Evolutionary conservation across 1,140 invertebrate species (phyloP).

Genomic region (Nasonia giraulti): DNA sequence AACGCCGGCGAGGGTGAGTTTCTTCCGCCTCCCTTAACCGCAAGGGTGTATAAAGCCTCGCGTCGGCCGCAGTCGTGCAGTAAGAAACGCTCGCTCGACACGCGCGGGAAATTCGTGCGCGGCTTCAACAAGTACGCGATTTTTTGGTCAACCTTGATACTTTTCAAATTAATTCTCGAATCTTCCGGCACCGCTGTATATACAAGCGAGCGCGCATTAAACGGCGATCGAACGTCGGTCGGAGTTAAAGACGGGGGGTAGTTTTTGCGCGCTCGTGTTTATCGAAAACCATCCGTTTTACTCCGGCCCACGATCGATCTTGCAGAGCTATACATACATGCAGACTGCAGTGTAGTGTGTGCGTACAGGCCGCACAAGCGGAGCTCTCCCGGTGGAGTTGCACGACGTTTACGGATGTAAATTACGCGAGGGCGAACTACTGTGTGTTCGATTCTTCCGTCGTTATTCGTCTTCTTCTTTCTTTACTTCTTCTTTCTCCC

Average conservation of each 20-base stretch:
- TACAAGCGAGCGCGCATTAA: not conserved
- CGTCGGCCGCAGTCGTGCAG: too few species aligned
- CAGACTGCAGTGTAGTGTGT: not conserved
- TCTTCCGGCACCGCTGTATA: too few species aligned
- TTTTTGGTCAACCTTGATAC: too few species aligned
- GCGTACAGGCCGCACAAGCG: not conserved
- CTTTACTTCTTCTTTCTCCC: not conserved
- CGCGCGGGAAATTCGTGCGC: not conserved
- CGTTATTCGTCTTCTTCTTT: not conserved
- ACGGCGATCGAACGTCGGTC: not conserved
- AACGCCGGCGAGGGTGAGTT: not conserved
- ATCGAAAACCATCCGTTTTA: slow-evolving; percentile 36
- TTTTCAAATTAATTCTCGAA: too few species aligned
- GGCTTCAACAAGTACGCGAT: too few species aligned
- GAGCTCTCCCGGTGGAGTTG: not conserved
- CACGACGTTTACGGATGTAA: slow-evolving; percentile 35
- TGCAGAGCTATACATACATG: not conserved
- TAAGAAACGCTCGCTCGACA: not conserved
- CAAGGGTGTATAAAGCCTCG: not conserved
- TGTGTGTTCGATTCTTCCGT: not conserved
- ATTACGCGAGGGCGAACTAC: slow-evolving; percentile 8
- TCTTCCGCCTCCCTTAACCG: not conserved
- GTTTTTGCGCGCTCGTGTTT: slow-evolving; percentile 16
- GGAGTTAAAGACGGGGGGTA: not conserved
- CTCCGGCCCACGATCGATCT: slow-evolving; percentile 23